Percentiles rank a stretch among this genome's conserved stretches.
Evolutionary conservation across 1,140 invertebrate species (phyloP).

Genomic region (Steinernema feltiae): DNA sequence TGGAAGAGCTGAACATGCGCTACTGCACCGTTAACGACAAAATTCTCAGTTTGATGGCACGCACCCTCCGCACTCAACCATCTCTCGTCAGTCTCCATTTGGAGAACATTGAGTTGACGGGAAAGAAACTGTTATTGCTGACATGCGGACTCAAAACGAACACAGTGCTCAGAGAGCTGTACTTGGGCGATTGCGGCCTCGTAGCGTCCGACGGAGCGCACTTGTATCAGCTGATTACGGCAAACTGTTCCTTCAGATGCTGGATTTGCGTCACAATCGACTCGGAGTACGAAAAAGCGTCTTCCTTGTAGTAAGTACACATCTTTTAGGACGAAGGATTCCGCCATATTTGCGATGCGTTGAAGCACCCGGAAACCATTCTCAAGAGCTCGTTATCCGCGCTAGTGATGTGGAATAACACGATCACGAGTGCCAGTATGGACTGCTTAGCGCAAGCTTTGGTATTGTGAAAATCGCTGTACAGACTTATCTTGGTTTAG

Average conservation of each 20-base stretch:
- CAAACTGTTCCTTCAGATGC: slow-evolving; percentile 28
- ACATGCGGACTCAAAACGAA: slow-evolving; percentile 34
- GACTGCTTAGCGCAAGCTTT: slow-evolving; percentile 24
- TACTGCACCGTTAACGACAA: slow-evolving; percentile 34
- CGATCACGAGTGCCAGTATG: slow-evolving; percentile 32
- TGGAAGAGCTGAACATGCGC: slow-evolving; percentile 34
- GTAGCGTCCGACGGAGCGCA: slow-evolving; percentile 35
- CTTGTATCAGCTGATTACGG: slow-evolving; percentile 35
- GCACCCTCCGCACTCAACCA: slow-evolving; percentile 27
- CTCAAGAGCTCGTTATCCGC: slow-evolving; percentile 27
- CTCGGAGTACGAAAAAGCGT: slow-evolving; percentile 18
- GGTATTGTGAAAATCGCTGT: slow-evolving; percentile 18
- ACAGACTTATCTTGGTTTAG: slow-evolving; percentile 18
- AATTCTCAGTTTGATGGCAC: slow-evolving; percentile 15
- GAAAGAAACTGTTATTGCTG: slow-evolving; percentile 34
- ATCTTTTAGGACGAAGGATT: slow-evolving; percentile 33
- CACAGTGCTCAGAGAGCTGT: slow-evolving; percentile 27
- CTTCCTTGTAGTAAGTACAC: background rate
- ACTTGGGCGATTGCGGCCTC: slow-evolving; percentile 36
- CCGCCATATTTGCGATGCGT: slow-evolving; percentile 37
- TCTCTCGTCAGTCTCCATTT: slow-evolving; percentile 34
- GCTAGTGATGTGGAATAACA: slow-evolving; percentile 39
- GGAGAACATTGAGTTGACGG: slow-evolving; percentile 35
- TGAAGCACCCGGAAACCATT: slow-evolving; percentile 20
- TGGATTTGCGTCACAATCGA: slow-evolving; percentile 37